Conservation (phyloP, 2,888 invertebrate genomes). For the Eledona agricola region DNA sequence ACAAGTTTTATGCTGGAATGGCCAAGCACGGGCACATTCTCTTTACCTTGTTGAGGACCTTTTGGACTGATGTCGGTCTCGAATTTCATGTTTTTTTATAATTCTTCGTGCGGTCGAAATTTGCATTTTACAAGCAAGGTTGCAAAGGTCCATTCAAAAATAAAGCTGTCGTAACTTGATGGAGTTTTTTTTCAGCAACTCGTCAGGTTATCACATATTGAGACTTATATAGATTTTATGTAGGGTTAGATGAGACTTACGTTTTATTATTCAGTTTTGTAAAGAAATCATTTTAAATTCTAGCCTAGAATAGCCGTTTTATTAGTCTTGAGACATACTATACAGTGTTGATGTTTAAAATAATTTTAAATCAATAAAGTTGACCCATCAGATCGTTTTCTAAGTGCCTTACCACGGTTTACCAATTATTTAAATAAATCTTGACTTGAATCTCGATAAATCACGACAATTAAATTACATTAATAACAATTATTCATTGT, state of each 20-base stretch:
- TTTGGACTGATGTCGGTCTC: constrained; percentile 23
- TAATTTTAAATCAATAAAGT: constrained; percentile 32
- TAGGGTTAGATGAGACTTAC: constrained; percentile 23
- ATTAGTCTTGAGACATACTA: constrained; percentile 28
- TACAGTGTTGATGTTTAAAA: constrained; percentile 33
- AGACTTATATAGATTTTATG: constrained; percentile 23
- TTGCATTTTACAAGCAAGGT: constrained; percentile 41
- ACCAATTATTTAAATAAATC: too few species aligned
- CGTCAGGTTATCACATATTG: constrained; percentile 38
- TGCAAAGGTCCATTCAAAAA: constrained; percentile 43
- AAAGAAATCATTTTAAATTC: constrained; percentile 21
- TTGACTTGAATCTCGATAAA: too few species aligned
- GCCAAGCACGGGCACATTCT: constrained; percentile 28
- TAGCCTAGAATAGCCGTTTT: constrained; percentile 24
- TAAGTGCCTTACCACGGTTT: not conserved
- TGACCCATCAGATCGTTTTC: constrained; percentile 1
- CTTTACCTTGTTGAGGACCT: constrained; percentile 36
- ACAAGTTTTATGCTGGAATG: constrained; percentile 38
- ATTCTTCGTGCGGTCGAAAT: constrained; percentile 20
- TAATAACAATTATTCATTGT: too few species aligned
- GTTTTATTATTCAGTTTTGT: constrained; percentile 20
- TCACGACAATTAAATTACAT: too few species aligned
- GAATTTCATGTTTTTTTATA: constrained; percentile 16
- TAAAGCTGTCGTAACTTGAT: constrained; percentile 32
- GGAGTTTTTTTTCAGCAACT: constrained; percentile 3